These are phyloP conservation scores for Heliconius hortense DNA, from an alignment of 2,888 invertebrate species.

Conservation along the genomic window DNA sequence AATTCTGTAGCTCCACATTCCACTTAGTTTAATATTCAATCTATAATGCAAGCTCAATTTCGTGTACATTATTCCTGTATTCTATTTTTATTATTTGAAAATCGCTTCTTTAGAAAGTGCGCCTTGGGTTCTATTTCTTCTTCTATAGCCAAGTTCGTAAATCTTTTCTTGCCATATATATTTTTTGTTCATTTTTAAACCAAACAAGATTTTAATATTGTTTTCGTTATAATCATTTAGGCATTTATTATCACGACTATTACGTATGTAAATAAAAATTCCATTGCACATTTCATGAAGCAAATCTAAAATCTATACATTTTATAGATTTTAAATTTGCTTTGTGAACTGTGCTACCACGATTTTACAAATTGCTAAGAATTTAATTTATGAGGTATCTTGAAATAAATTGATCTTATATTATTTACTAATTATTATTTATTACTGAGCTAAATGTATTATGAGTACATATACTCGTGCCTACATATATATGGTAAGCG, in stretches of 20 bases:
- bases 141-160: background rate
- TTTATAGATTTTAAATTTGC: too few relatives aligned
- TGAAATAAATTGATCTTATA: too few relatives aligned
- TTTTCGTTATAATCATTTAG: background rate
- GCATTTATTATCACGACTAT: background rate
- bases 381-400: too few relatives aligned
- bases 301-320: too few relatives aligned
- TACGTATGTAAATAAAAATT: background rate
- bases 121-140: background rate
- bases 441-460: too few relatives aligned
- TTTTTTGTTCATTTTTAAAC: background rate
- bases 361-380: background rate
- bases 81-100: slow-evolving; percentile 19
- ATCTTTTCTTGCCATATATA: background rate
- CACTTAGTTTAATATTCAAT: slow-evolving; percentile 38
- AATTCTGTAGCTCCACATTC: slow-evolving; percentile 30
- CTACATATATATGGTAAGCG: too few relatives aligned
- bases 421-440: too few relatives aligned
- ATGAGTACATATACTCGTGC: too few relatives aligned
- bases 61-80: slow-evolving; percentile 18
- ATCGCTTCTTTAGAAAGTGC: background rate
- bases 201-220: background rate
- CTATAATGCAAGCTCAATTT: slow-evolving; percentile 34
- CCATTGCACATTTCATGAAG: background rate
- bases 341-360: background rate